Base-by-base conservation (phyloP, 2,888 invertebrate genomes). In the Amphimallon solstitiale region DNA sequence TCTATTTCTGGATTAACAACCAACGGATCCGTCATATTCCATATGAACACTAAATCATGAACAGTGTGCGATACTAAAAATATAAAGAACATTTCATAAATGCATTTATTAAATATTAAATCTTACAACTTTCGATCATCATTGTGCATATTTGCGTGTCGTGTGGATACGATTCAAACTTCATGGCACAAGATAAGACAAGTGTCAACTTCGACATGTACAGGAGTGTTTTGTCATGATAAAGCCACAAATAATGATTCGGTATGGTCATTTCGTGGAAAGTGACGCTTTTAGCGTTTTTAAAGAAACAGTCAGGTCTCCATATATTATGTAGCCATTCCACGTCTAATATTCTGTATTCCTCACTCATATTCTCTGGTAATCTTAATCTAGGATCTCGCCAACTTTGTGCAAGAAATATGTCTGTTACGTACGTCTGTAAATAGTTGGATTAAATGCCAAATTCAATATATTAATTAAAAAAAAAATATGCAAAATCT, bases 231-330 rank as follows among this genome's bases (percentile, higher is more conserved):
- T 95, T 95, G 80, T 95, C 95, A 76, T 94, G 93, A 76, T 95
- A 95, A 67, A 95, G 82, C 94, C 95, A 95, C 9, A 95, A 84
- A 79, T 95, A 95, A 81, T 95, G 95, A 79, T 95, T 95, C 0
- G 95, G 95, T 80, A 95, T 94, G 79, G 94, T 94, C 94, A 95
- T 95, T 84, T 95, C 94, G 75, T 95, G 95, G 78, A 95, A 95
- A 12, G 94, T 94, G 40, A 89, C 95, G 78, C 94, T 93, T 83
- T 95, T 95, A 14, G 95, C 95, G 80, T 95, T 95, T 83, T 95
- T 95, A 82, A 95, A 95, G 84, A 95, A 95, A 80, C 94, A 94
- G 83, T 95, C 95, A 0, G 95, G 95, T 65, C 95, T 86, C 95
- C 95, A 95, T 79, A 95, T 95, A 80, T 89, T 89, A 83, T 93